A percentile compares a stretch with the other conserved stretches of the same genome.
Conservation (phyloP, 2,888 invertebrate genomes). For the Teleiodes luculella region DNA sequence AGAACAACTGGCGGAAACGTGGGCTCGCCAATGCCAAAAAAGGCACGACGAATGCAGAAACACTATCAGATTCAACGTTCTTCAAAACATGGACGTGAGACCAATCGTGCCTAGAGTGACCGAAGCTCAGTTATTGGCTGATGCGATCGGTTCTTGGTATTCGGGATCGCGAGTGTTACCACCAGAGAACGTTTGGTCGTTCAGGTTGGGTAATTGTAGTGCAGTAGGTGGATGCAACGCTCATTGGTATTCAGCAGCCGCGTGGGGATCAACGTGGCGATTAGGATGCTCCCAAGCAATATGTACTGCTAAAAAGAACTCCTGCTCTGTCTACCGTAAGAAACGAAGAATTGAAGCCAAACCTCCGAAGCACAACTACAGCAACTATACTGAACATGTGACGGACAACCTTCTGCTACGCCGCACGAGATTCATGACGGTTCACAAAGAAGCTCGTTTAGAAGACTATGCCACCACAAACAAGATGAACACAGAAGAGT, state of each 20-base stretch:
- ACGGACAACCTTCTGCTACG: constrained; percentile 47
- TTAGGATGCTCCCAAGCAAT: constrained; percentile 66
- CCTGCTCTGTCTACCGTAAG: constrained; percentile 54
- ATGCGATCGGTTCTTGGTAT: constrained; percentile 68
- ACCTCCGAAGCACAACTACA: not conserved
- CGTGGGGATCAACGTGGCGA: constrained; percentile 72
- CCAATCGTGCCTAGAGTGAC: constrained; percentile 58
- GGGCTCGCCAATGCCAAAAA: constrained; percentile 73
- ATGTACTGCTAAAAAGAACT: constrained; percentile 56
- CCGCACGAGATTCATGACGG: constrained; percentile 53
- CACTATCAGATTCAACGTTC: constrained; percentile 62
- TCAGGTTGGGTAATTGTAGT: constrained; percentile 59
- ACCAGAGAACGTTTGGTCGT: constrained; percentile 61
- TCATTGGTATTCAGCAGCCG: constrained; percentile 66
- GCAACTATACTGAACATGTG: constrained; percentile 17
- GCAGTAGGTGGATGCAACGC: constrained; percentile 64
- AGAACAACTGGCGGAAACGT: constrained; percentile 65
- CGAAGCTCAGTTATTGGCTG: constrained; percentile 65
- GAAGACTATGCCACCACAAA: constrained; percentile 43
- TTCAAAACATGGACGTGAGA: constrained; percentile 70
- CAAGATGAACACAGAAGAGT: constrained; percentile 33
- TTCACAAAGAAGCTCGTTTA: constrained; percentile 31
- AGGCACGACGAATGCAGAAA: constrained; percentile 72
- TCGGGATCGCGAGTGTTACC: constrained; percentile 61
- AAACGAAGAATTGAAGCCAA: constrained; percentile 30